Base-by-base conservation (phyloP, 2,888 invertebrate species). In the Apamea monoglypha region DNA sequence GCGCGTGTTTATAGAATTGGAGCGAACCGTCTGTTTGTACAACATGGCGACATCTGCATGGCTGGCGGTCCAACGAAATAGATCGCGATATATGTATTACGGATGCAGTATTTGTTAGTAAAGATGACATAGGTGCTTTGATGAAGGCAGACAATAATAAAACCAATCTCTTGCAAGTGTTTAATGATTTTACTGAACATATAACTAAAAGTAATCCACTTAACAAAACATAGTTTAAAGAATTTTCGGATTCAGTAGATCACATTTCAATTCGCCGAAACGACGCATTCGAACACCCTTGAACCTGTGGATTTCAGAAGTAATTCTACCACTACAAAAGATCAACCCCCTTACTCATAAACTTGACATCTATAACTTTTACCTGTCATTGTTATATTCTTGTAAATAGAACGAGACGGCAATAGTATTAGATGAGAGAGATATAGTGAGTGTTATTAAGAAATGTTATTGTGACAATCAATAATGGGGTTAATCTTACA, bases 1-100 rank as follows among this genome's bases (percentile, higher is more conserved):
- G 95, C 90, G 91, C 91, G 76, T 95, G 95, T 95, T 95, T 95
- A 92, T 94, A 94, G 93, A 95, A 94, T 91, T 95, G 92, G 93
- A 92, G 89, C 94, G 92, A 86, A 83, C 84, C 85, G 91, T 84
- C 90, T 95, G 94, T 94, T 94, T 93, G 88, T 90, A 91, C 92
- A 94, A 94, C 93, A 94, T 85, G 77, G 89, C 84, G 87, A 91
- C 88, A 89, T 89, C 80, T 88, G 82, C 76, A 74, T 84, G 77
- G 63, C 59, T 68, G 63, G 63, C 29, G 36, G 25, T 47, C 56
- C n/a, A 40, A 16, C n/a, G 32, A 63, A 63, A n/a, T 56, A 25
- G 32, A 56, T 14, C 12, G 12, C 1, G 1, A 12, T 76, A 44
- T 44, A 50, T 8, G 6, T 29, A 29, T 40, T 16, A 66, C 32